Conservation (phyloP, 2,888 invertebrate species). For the Podotricha telesiphe region DNA sequence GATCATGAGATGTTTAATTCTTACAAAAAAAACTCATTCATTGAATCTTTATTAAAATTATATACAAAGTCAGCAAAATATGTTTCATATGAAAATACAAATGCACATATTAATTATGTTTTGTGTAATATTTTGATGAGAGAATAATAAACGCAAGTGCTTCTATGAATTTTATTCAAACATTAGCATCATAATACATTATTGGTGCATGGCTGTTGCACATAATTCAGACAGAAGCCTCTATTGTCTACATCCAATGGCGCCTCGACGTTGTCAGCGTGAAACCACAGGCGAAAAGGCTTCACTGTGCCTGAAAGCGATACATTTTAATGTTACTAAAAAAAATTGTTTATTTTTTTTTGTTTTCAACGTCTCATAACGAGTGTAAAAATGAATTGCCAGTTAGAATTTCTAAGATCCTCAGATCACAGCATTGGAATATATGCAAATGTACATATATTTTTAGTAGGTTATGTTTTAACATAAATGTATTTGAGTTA, state of each 20-base stretch:
- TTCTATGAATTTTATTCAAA: constrained; percentile 13
- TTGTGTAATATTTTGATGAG: not conserved
- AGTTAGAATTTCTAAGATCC: too few species aligned
- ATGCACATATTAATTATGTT: not conserved
- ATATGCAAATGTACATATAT: not conserved
- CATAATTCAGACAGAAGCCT: constrained; percentile 92
- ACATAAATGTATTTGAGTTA: constrained; percentile 7
- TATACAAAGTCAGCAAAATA: not conserved
- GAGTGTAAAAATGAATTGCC: too few species aligned
- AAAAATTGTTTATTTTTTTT: not conserved
- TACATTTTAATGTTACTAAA: not conserved
- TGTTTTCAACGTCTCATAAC: too few species aligned
- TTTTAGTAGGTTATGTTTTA: not conserved
- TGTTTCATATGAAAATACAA: not conserved
- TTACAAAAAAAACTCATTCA: not conserved
- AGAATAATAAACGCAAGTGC: not conserved
- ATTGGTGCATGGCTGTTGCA: constrained; percentile 93
- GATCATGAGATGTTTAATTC: not conserved
- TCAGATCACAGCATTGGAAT: not conserved
- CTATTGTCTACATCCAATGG: constrained; percentile 89
- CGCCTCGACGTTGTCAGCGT: constrained; percentile 90
- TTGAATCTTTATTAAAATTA: not conserved
- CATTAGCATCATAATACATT: constrained; percentile 57
- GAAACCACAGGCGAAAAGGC: constrained; percentile 91
- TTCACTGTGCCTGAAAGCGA: constrained; percentile 87